Percentiles rank a stretch among this genome's conserved stretches.
Conservation (phyloP, 2,888 invertebrate genomes). For the Augochlorella aurata region DNA sequence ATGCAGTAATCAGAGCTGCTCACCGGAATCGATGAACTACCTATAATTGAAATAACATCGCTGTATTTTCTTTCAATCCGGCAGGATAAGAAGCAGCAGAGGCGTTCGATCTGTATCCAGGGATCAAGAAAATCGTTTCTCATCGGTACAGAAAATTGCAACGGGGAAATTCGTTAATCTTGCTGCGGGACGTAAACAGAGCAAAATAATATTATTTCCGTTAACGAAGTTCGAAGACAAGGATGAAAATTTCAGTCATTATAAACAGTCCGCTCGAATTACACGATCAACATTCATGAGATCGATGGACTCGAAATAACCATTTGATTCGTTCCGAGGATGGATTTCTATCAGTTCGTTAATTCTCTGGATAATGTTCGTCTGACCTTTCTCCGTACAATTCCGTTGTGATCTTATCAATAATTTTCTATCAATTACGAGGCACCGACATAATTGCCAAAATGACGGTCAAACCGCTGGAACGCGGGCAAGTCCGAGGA, state of each 20-base stretch:
- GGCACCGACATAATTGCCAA: constrained; percentile 43
- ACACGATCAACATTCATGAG: neutral
- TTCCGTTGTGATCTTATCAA: constrained; percentile 49
- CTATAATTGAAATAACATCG: constrained; percentile 76
- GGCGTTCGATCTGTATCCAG: constrained; percentile 15
- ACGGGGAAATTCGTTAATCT: constrained; percentile 55
- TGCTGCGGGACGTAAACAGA: constrained; percentile 23
- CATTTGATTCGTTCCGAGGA: neutral
- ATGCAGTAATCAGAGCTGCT: constrained; percentile 37
- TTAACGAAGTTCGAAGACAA: constrained; percentile 32
- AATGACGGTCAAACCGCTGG: constrained; percentile 22
- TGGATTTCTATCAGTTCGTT: neutral
- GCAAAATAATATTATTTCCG: constrained; percentile 43
- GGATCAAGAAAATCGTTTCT: constrained; percentile 45
- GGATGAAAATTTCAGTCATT: neutral
- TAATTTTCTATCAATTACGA: constrained; percentile 62
- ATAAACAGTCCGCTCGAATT: neutral
- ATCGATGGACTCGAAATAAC: constrained; percentile 21
- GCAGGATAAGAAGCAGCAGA: constrained; percentile 66
- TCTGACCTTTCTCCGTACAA: constrained; percentile 45
- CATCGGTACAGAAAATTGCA: constrained; percentile 21
- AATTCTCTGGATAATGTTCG: constrained; percentile 28
- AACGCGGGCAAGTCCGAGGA: neutral
- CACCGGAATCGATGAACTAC: constrained; percentile 39
- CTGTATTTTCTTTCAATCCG: constrained; percentile 79